Base-by-base conservation (phyloP, 53 echinoderm and acorn worm genomes). In the Echinarachnius parma region DNA sequence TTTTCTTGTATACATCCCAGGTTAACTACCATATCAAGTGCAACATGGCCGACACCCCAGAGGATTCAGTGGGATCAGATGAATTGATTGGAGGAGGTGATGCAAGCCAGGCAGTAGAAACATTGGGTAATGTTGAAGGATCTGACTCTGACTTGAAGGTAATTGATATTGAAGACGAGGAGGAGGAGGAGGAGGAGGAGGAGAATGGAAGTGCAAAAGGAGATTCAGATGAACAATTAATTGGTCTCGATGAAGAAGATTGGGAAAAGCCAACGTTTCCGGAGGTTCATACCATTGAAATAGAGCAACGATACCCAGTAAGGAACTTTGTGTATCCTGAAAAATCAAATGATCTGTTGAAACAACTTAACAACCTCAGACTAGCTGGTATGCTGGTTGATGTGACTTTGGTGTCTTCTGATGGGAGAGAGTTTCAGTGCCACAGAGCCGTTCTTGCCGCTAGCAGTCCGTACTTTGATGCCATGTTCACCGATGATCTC, bases 401-500 rank as follows among this genome's bases (percentile, higher is more conserved):
- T 53, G 70, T 70, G 8, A 70, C 39, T 4, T 21, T 70, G 16
- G 70, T 70, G 53, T 70, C 70, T 22, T 70, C 72, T 47, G 75
- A 86, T 31, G 79, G 78, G 5, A 66, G 29, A 16, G 60, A 34
- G 13, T 75, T 91, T 54, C 69, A 48, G 16, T 91, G 91, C 64
- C 91, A 91, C 55, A 86, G 72, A 57, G 62, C 79, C 21, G 75
- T 91, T 28, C 80, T 91, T 10, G 91, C 91, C 21, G 91, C 91
- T 10, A 86, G 86, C 65, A 82, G 86, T 56, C 77, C 74, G 1
- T 91, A 86, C 59, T 86, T 91, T 63, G 42, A 46, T 62, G 86
- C 80, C 11, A 80, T 75, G 75, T 80, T 85, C 42, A 64, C 50
- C 0, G 56, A 58, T 32, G 66, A 75, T 75, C 52, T 80, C n/a